phyloP scores from a whole-genome alignment of 1,140 invertebrate genomes.

The Nasonia giraulti region DNA sequence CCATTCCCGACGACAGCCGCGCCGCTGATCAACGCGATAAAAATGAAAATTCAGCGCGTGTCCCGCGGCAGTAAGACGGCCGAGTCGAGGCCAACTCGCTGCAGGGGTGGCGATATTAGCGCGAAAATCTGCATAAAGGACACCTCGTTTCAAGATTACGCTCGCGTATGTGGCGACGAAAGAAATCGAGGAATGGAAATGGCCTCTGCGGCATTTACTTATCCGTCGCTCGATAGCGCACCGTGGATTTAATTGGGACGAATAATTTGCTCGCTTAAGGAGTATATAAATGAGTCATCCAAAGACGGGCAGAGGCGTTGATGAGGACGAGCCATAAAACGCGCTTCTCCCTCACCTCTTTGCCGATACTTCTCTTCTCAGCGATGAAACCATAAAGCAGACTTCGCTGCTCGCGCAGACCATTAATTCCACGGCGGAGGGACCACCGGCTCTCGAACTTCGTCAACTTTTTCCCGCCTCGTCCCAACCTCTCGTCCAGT shows the following conservation, averaged over 20 bases:
- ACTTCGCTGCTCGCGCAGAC: too few species aligned
- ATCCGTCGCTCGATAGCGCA: too few species aligned
- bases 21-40: slow-evolving; percentile 30
- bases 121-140: slow-evolving; percentile 49
- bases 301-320: too few species aligned
- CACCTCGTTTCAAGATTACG: slow-evolving; percentile 40
- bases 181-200: not conserved
- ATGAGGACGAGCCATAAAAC: too few species aligned
- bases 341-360: too few species aligned
- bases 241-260: too few species aligned
- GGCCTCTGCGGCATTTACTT: too few species aligned
- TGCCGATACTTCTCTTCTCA: not conserved
- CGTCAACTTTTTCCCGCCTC: slow-evolving; percentile 28
- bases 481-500: not conserved
- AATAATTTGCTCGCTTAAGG: too few species aligned
- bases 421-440: not conserved
- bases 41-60: slow-evolving; percentile 38
- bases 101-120: slow-evolving; percentile 23
- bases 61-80: not conserved
- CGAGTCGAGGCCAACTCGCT: not conserved
- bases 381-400: not conserved
- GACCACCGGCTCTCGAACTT: slow-evolving; percentile 27
- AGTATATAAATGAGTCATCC: too few species aligned
- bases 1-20: not conserved
- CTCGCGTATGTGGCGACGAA: slow-evolving; percentile 5